These are phyloP conservation scores for Chiloscyllium plagiosum DNA, from an alignment of 2,113 vertebrate genomes.

Conservation along the genomic window DNA sequence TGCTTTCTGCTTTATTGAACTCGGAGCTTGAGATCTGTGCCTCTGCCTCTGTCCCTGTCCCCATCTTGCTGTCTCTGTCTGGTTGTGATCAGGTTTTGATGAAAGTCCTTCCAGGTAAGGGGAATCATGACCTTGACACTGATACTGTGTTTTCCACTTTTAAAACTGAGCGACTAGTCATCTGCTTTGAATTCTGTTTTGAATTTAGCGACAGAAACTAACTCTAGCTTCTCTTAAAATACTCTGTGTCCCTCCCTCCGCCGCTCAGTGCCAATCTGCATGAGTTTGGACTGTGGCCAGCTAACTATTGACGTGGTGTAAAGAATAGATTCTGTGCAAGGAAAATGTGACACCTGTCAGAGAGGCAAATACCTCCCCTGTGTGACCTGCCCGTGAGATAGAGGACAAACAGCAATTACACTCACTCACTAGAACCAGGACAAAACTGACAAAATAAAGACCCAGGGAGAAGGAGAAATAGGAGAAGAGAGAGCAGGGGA, in stretches of 20 bases:
- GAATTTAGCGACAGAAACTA: constrained; percentile 7
- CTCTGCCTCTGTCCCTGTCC: not conserved
- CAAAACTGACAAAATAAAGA: not conserved
- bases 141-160: not conserved
- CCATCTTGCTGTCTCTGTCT: not conserved
- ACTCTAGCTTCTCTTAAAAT: constrained; percentile 10
- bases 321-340: not conserved
- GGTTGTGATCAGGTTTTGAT: not conserved
- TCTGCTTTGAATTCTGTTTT: constrained; percentile 18
- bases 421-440: too few relatives aligned
- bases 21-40: not conserved
- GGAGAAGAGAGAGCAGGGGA: not conserved
- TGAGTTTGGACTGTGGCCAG: not conserved
- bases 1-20: not conserved
- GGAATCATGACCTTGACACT: not conserved
- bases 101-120: not conserved
- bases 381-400: not conserved
- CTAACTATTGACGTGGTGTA: not conserved
- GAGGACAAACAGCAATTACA: not conserved
- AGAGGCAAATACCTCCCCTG: not conserved
- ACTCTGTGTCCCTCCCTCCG: not conserved
- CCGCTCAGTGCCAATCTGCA: not conserved
- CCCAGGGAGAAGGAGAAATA: not conserved
- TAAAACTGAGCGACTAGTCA: not conserved
- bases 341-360: not conserved